Evolutionary conservation across 2,113 vertebrate species (phyloP), one percentile per base, ranked within the genome.

Genomic region (Gasterosteus aculeatus): DNA sequence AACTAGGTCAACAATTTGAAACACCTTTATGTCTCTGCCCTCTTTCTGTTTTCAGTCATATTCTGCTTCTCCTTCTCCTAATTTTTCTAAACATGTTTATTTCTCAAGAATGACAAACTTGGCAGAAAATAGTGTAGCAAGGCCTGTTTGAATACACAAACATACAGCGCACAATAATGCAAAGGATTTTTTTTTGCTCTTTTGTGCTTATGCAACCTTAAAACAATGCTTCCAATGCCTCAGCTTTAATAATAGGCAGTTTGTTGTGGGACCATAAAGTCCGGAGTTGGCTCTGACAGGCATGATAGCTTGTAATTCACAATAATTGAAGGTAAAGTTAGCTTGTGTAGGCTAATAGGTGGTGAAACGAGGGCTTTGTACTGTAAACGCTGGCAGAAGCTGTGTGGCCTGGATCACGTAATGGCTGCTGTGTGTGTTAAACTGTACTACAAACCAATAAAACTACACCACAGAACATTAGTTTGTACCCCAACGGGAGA

Each of bases 351-450:
- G 53, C 53, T 56, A 77, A 80, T 66, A 74, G 66, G 59, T 81
- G 69, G 74, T 81, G 82, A 85, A 79, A 77, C 29, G 33, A 35
- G 16, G 51, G 46, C 41, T 69, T 78, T 75, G 61, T 77, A 76
- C 78, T 68, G 74, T 80, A 68, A 82, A 72, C 60, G 22, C 57
- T 74, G 70, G 63, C 70, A 61, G 49, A 44, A 53, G 42, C 65
- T 78, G 81, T 80, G 77, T 77, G 72, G 77, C 62, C 66, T 66
- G 39, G 33, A 72, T 63, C 74, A 73, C 58, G 68, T 75, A 70
- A 73, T 78, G 49, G 54, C 4, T 69, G 29, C 33, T 80, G 63
- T 41, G 29, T 79, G 61, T 74, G 47, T 84, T 76, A 60, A 38
- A 29, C 41, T 29, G 60, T 58, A 19, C 66, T 72, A 35, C 46